Evolutionary conservation across 1,140 invertebrate genomes (phyloP), one percentile per base, ranked within the genome.

Genomic region (Latrodectus geometricus): DNA sequence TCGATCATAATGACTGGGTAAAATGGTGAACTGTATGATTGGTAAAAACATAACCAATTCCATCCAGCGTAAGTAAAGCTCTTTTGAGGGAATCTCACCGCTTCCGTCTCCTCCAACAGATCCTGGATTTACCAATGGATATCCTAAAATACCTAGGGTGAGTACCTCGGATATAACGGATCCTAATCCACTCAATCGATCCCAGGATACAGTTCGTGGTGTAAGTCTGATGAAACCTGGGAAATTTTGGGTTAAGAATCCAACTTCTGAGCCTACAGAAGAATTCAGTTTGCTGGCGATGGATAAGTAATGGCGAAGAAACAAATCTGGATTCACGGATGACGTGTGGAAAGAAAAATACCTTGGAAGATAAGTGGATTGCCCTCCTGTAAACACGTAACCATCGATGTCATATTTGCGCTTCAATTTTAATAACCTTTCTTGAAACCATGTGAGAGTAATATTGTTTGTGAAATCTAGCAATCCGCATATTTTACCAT

Each of bases 31-130:
- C 90, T 97, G 95, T 90, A 99, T 95, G 0, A 97, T 95, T 0
- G 97, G 97, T 72, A 99, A 90, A 90, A 98, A 98, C 0, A 96
- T 95, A n/a, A 96, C 95, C 86, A 97, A 91, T 90, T 98, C 96
- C n/a, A 98, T 91, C 98, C 98, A 99, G 74, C 98, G 92, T 73
- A 98, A 94, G 89, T 96, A 99, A 9, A 99, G 91, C 90, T 99
- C 96, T 88, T 94, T 93, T 79, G 97, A 95, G 0, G 96, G 96
- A 17, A 96, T 89, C 75, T 69, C 66, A 35, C 35, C 66, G 11
- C 72, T 73, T 35, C 87, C 89, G 73, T 97, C 96, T 3, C 97
- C 97, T 0, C 97, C 97, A 49, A 99, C 96, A 21, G 97, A 95
- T 0, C 97, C 97, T 0, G 97, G 96, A 92, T 98, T 95, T 8